Evolutionary conservation across 53 echinoderm and acorn worm species (phyloP).

Genomic region (Arbacia lixula): DNA sequence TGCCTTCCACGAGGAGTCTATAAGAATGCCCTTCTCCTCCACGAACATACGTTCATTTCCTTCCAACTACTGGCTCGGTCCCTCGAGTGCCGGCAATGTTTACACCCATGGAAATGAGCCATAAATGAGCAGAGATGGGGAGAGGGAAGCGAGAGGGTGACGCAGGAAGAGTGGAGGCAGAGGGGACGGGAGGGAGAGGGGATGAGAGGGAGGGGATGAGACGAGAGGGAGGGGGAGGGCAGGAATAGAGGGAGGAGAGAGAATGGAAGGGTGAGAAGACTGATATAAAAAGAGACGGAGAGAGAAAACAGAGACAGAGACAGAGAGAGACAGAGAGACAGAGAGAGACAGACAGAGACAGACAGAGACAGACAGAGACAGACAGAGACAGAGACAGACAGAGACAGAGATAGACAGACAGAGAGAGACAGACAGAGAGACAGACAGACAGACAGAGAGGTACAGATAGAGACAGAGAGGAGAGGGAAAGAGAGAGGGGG

Average conservation of each 20-base stretch:
- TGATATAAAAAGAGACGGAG: not conserved
- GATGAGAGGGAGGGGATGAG: not conserved
- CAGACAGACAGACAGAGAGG: not conserved
- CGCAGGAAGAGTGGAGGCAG: not conserved
- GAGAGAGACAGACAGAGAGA: not conserved
- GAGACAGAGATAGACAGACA: too few relatives aligned
- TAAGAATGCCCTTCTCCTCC: not conserved
- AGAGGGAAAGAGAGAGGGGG: not conserved
- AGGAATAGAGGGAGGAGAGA: not conserved
- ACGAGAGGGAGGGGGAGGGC: not conserved
- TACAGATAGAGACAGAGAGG: not conserved
- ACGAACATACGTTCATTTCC: not conserved
- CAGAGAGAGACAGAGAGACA: not conserved
- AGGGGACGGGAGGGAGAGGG: not conserved
- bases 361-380: not conserved
- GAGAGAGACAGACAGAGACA: not conserved
- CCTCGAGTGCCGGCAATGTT: not conserved
- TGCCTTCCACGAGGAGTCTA: not conserved
- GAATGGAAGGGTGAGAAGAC: not conserved
- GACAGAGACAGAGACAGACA: too few relatives aligned
- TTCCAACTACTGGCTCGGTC: not conserved
- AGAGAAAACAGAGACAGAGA: not conserved
- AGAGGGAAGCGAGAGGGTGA: not conserved
- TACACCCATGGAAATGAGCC: slow-evolving; percentile 24
- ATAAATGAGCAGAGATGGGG: not conserved